Conservation (phyloP, 2,113 vertebrate species). For the Pan troglodytes region NHGRI_mPanTro3-v2.1_pri NC_086015.1:91952501-91953000, state of each 20-base stretch:
- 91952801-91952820: background rate
- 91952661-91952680: background rate
- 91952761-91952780: background rate
- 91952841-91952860: background rate
- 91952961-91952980: background rate
- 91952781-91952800: background rate
- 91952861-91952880: background rate
- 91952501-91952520: background rate
- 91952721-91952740: background rate
- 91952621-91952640: background rate
- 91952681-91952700: background rate
- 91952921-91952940: background rate
- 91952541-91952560: background rate
- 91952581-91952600: background rate
- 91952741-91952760: background rate
- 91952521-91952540: background rate
- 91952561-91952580: background rate
- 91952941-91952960: background rate
- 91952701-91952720: accelerated
- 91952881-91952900: background rate
- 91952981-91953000: background rate
- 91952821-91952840: background rate
- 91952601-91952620: background rate
- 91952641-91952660: background rate
- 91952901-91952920: background rate